A percentile compares a stretch with the other conserved stretches of the same genome.
Evolutionary conservation across 2,888 invertebrate species (phyloP).

Genomic region (Lasioglossum villosulum): DNA sequence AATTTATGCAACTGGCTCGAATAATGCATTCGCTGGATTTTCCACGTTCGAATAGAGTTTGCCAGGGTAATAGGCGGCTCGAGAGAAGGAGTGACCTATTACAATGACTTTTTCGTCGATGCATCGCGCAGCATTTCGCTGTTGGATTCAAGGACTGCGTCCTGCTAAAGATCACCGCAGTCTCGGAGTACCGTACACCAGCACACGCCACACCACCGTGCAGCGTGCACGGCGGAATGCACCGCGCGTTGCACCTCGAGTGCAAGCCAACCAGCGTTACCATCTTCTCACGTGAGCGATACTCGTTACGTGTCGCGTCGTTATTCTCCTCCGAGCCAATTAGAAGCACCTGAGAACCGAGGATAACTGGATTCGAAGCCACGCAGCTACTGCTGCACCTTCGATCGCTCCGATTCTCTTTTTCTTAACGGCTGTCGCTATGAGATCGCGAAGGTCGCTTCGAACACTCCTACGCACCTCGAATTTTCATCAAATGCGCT

Average conservation of each 20-base stretch:
- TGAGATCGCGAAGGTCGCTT: slow-evolving; percentile 42
- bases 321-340: slow-evolving; percentile 60
- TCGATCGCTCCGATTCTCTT: slow-evolving; percentile 17
- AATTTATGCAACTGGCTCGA: neutral
- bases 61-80: neutral
- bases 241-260: slow-evolving; percentile 41
- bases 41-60: neutral
- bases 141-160: slow-evolving; percentile 66
- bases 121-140: slow-evolving; percentile 32
- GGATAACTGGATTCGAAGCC: slow-evolving; percentile 41
- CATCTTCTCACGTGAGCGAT: slow-evolving; percentile 53
- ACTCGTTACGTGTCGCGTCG: slow-evolving; percentile 46
- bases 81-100: slow-evolving; percentile 36
- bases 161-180: slow-evolving; percentile 67
- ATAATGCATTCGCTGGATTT: neutral
- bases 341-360: slow-evolving; percentile 57
- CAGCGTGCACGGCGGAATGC: slow-evolving; percentile 39
- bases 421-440: slow-evolving; percentile 15
- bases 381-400: slow-evolving; percentile 12
- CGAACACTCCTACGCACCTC: slow-evolving; percentile 23
- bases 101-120: slow-evolving; percentile 54
- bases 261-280: slow-evolving; percentile 23
- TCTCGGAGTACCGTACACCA: slow-evolving; percentile 32
- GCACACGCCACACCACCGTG: neutral
- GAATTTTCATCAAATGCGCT: neutral